phyloP scores from a whole-genome alignment of 1,140 invertebrate species.

The Drosophila ercepeae region DNA sequence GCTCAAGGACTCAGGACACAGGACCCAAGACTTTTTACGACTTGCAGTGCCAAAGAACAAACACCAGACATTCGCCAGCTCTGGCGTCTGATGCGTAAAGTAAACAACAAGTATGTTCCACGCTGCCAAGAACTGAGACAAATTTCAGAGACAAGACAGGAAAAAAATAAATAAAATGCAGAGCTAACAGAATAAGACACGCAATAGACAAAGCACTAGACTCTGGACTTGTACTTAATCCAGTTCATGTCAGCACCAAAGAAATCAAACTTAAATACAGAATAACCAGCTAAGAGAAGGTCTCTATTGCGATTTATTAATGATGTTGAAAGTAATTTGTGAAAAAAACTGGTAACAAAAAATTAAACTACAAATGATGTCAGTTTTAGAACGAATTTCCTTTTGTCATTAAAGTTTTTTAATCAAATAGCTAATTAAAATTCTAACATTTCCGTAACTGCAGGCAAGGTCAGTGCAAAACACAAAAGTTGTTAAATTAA shows the following conservation, averaged over 20 bases:
- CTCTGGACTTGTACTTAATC: slow-evolving; percentile 1
- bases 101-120: slow-evolving; percentile 28
- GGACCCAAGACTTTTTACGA: slow-evolving; percentile 46
- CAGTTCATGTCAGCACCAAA: slow-evolving; percentile 17
- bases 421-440: slow-evolving; percentile 6
- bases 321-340: too few species aligned
- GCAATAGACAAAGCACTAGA: slow-evolving; percentile 19
- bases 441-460: not conserved
- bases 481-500: slow-evolving; percentile 8
- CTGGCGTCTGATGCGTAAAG: slow-evolving; percentile 32
- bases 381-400: not conserved
- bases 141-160: slow-evolving; percentile 34
- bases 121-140: slow-evolving; percentile 14
- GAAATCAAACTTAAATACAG: slow-evolving; percentile 6
- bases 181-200: slow-evolving; percentile 12
- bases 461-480: not conserved
- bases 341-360: too few species aligned
- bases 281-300: not conserved
- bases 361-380: not conserved
- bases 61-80: slow-evolving; percentile 30
- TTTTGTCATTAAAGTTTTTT: not conserved
- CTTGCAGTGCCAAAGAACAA: slow-evolving; percentile 46
- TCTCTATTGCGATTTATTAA: too few species aligned
- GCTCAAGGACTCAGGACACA: slow-evolving; percentile 12
- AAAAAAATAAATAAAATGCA: slow-evolving; percentile 26